phyloP scores from a whole-genome alignment of 2,888 invertebrate species.

The Himalopsyche japonica region DNA sequence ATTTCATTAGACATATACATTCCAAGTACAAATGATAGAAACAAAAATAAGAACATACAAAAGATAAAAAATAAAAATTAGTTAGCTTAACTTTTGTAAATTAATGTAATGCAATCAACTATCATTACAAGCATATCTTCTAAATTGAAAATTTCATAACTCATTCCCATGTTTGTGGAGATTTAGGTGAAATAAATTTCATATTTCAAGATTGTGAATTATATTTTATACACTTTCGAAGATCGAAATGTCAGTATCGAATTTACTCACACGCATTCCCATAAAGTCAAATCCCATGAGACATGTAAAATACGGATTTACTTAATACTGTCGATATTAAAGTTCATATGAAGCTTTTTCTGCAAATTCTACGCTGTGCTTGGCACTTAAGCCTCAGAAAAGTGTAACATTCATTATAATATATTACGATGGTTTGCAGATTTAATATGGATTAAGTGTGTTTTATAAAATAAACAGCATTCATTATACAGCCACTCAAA shows the following conservation, averaged over 20 bases:
- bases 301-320: slow-evolving; percentile 23
- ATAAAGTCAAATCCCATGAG: slow-evolving; percentile 7
- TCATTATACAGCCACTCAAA: neutral
- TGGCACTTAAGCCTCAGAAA: neutral
- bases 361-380: neutral
- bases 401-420: neutral
- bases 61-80: too few relatives aligned
- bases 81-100: too few relatives aligned
- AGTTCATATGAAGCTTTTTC: neutral
- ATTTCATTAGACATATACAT: too few relatives aligned
- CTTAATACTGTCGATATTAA: slow-evolving; percentile 19
- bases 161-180: neutral
- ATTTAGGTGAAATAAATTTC: neutral
- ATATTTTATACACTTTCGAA: neutral
- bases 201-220: neutral
- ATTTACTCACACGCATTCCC: neutral
- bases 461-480: neutral
- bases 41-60: too few relatives aligned
- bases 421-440: neutral
- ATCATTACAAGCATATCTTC: too few relatives aligned
- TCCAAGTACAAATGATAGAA: too few relatives aligned
- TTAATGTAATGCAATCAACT: too few relatives aligned
- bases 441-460: neutral
- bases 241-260: neutral
- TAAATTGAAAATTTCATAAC: neutral